Conservation (phyloP, 2,888 invertebrate species). For the Chrysotoxum bicinctum region DNA sequence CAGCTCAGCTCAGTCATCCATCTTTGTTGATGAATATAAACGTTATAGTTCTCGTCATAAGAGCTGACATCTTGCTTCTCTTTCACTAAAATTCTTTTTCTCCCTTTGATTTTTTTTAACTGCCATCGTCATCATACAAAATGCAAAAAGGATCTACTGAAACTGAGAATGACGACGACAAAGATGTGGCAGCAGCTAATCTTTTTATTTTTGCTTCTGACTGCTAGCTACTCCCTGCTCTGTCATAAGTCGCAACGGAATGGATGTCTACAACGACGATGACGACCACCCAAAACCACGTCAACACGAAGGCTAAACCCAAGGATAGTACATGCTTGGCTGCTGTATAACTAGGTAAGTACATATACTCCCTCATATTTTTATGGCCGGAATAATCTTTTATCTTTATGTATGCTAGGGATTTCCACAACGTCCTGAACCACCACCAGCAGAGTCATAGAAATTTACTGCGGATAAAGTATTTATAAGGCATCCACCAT, state of each 20-base stretch:
- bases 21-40: slow-evolving; percentile 57
- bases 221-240: slow-evolving; percentile 13
- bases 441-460: slow-evolving; percentile 68
- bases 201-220: slow-evolving; percentile 48
- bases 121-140: slow-evolving; percentile 42
- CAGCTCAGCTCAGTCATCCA: slow-evolving; percentile 40
- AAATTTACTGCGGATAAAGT: slow-evolving; percentile 71
- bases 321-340: slow-evolving; percentile 43
- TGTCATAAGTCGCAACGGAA: slow-evolving; percentile 52
- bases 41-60: slow-evolving; percentile 63
- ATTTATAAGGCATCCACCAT: slow-evolving; percentile 33
- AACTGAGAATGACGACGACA: slow-evolving; percentile 39
- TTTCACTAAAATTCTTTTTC: slow-evolving; percentile 23
- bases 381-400: slow-evolving; percentile 70
- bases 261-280: slow-evolving; percentile 51
- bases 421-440: slow-evolving; percentile 57
- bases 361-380: slow-evolving; percentile 58
- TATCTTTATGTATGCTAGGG: slow-evolving; percentile 70
- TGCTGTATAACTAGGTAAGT: not conserved
- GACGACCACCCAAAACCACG: slow-evolving; percentile 49
- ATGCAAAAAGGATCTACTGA: slow-evolving; percentile 60
- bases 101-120: slow-evolving; percentile 22
- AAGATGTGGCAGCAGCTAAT: slow-evolving; percentile 55
- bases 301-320: slow-evolving; percentile 60
- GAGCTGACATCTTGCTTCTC: slow-evolving; percentile 66